These are phyloP conservation scores for Smutsia gigantea DNA, from an alignment of 2,797 vertebrate species.

Conservation along the genomic window DNA sequence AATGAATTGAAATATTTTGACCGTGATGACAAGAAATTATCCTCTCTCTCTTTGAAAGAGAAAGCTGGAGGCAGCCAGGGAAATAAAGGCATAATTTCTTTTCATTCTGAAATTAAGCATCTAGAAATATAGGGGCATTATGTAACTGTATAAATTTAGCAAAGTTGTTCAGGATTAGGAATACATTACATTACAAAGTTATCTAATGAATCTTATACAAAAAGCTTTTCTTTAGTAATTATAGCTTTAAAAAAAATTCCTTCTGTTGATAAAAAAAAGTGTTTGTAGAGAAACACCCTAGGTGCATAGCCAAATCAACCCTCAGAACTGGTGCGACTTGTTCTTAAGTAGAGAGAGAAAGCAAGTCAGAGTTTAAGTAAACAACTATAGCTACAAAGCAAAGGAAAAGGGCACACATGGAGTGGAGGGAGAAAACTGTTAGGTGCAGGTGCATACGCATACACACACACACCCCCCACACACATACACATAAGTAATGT, in stretches of 20 bases:
- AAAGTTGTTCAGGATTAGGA: neutral
- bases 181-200: neutral
- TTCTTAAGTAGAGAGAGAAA: slow-evolving; percentile 14
- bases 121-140: neutral
- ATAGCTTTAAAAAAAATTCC: neutral
- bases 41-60: neutral
- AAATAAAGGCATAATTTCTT: neutral
- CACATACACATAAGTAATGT: neutral
- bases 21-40: neutral
- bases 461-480: neutral
- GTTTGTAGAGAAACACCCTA: neutral
- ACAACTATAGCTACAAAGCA: neutral
- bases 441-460: neutral
- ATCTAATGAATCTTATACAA: neutral
- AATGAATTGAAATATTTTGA: neutral
- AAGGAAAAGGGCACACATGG: neutral
- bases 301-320: neutral
- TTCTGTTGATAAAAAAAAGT: neutral
- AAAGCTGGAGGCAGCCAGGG: neutral
- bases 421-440: neutral
- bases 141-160: neutral
- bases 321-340: neutral
- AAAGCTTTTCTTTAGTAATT: neutral
- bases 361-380: neutral
- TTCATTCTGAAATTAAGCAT: neutral